Conservation (phyloP, 2,888 invertebrate genomes). For the Chouioia cunea region DNA sequence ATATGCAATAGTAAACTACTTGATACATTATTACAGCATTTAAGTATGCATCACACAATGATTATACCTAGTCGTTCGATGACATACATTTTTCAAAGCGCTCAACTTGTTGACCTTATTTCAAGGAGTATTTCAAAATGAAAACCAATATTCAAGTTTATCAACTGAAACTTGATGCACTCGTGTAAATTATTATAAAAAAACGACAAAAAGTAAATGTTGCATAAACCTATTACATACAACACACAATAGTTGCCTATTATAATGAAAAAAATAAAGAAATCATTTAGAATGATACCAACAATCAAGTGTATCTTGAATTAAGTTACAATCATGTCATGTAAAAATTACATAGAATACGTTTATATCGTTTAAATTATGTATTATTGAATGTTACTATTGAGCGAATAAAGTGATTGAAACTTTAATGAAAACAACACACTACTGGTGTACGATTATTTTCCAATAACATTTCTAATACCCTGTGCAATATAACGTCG, state of each 20-base stretch:
- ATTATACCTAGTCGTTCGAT: constrained; percentile 42
- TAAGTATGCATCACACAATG: constrained; percentile 41
- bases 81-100: constrained; percentile 36
- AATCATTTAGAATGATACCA: constrained; percentile 52
- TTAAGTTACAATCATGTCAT: constrained; percentile 63
- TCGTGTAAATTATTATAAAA: constrained; percentile 59
- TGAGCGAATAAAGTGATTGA: constrained; percentile 67
- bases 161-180: constrained; percentile 49
- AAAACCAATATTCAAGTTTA: constrained; percentile 46
- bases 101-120: constrained; percentile 47
- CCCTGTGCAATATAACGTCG: neutral
- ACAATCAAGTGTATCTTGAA: constrained; percentile 65
- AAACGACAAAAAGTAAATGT: constrained; percentile 57
- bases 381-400: constrained; percentile 69
- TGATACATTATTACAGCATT: neutral
- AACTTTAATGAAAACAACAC: constrained; percentile 59
- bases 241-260: constrained; percentile 66
- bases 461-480: no score
- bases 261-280: constrained; percentile 57
- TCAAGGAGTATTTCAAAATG: constrained; percentile 47
- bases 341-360: constrained; percentile 64
- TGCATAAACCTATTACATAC: constrained; percentile 66
- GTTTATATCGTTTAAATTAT: constrained; percentile 66
- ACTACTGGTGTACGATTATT: no score
- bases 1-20: constrained; percentile 51